These are phyloP conservation scores for Aldabrachelys gigantea DNA, from an alignment of 2,113 vertebrate species.

Conservation along the genomic window DNA sequence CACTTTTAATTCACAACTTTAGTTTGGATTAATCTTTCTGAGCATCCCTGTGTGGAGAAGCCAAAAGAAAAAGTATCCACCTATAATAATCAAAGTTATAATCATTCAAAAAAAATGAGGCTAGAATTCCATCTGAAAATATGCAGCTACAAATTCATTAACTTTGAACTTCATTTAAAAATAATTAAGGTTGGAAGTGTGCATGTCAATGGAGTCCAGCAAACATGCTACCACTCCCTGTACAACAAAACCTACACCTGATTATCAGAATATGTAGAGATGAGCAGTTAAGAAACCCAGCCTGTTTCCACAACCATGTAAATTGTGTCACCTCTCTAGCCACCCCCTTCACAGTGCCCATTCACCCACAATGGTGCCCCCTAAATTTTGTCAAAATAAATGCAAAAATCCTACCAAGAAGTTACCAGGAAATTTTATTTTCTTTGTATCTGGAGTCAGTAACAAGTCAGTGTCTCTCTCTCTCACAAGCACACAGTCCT, in stretches of 20 bases:
- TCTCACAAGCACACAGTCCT: neutral
- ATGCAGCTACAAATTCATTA: neutral
- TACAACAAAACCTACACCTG: neutral
- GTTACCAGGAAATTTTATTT: neutral
- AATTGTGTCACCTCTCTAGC: neutral
- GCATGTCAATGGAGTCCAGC: neutral
- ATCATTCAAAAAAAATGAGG: neutral
- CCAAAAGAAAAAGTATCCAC: neutral
- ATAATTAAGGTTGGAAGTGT: neutral
- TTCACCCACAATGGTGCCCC: neutral
- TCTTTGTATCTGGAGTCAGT: fast-evolving
- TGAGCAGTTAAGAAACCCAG: neutral
- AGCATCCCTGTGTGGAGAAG: too few relatives aligned
- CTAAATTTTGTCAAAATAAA: neutral
- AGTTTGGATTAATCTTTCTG: too few relatives aligned
- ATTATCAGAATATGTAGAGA: neutral
- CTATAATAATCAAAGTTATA: neutral
- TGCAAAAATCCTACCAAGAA: fast-evolving
- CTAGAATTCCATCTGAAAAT: neutral
- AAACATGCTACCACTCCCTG: neutral
- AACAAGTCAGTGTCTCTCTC: neutral
- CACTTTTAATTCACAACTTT: too few relatives aligned
- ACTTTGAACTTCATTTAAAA: neutral
- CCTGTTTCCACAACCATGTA: fast-evolving
- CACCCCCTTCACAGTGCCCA: neutral